Evolutionary conservation across 2,797 vertebrate genomes (phyloP).

Genomic region (Gymnothorax javanicus): DNA sequence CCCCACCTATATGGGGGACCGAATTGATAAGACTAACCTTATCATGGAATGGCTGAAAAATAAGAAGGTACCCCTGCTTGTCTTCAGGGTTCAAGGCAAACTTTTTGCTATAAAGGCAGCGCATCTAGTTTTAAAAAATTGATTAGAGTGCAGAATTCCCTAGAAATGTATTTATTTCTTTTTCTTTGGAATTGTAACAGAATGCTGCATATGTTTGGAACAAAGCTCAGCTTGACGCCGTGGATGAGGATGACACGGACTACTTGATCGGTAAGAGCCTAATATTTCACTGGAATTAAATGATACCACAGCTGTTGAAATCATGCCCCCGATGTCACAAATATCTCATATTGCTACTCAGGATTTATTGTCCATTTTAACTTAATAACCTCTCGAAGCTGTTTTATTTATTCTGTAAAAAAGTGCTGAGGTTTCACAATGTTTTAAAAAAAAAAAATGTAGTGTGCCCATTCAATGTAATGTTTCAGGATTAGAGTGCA

Average conservation of each 20-base stretch:
- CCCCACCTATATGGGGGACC: not conserved
- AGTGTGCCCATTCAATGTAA: no score
- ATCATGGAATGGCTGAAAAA: slow-evolving; percentile 62
- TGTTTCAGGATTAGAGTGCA: no score
- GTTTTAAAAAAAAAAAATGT: not conserved
- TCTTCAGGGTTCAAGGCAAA: not conserved
- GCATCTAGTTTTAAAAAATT: not conserved
- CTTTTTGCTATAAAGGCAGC: not conserved
- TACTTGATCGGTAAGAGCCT: slow-evolving; percentile 75
- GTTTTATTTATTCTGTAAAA: not conserved
- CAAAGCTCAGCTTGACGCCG: slow-evolving; percentile 64
- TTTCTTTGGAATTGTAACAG: slow-evolving; percentile 54
- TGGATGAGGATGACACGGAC: slow-evolving; percentile 64
- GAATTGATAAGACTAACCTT: slow-evolving; percentile 68
- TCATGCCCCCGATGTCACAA: not conserved
- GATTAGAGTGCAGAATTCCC: not conserved
- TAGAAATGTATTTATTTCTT: not conserved
- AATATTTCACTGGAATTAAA: not conserved
- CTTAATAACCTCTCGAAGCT: not conserved
- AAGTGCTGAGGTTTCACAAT: not conserved
- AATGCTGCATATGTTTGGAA: slow-evolving; percentile 77
- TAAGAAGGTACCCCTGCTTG: slow-evolving; percentile 59
- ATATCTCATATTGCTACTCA: not conserved
- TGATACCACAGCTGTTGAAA: not conserved
- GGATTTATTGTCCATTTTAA: not conserved